Evolutionary conservation across 37 sponge, comb jelly and placozoan genomes (phyloP).

Genomic region (Ephydatia muelleri): DNA sequence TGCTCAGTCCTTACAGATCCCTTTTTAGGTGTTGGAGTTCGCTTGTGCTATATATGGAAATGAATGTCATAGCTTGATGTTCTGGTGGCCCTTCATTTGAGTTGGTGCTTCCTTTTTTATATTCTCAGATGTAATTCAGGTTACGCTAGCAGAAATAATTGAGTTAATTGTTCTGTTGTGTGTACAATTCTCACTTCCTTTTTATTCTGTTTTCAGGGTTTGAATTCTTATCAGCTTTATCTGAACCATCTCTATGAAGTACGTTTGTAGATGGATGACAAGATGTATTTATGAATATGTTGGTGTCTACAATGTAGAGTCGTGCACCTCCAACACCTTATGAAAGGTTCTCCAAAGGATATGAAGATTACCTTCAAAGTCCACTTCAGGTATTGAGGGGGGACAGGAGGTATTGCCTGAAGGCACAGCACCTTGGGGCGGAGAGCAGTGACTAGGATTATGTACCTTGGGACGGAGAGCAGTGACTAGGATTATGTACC

Average conservation of each 20-base stretch:
- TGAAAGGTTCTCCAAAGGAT: slow-evolving; percentile 86
- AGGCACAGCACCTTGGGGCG: no score
- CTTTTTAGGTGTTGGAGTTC: no score
- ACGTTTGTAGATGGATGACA: background rate
- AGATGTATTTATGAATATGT: background rate
- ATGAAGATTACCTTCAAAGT: slow-evolving; percentile 93
- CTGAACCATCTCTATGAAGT: slow-evolving; percentile 72
- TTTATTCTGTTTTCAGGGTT: slow-evolving; percentile 30
- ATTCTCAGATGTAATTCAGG: slow-evolving; percentile 76
- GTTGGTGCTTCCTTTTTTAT: slow-evolving; percentile 37
- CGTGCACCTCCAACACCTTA: slow-evolving; percentile 29
- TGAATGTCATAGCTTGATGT: background rate
- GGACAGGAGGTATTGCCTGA: background rate
- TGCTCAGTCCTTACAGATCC: no score
- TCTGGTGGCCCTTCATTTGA: slow-evolving; percentile 26
- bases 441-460: no score
- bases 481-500: no score
- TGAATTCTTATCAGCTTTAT: slow-evolving; percentile 75
- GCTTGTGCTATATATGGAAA: no score
- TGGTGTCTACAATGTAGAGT: background rate
- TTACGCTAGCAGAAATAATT: no score
- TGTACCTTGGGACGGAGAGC: no score
- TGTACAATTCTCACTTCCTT: no score
- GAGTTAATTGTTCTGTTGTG: background rate
- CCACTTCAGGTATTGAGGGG: slow-evolving; percentile 79